A percentile compares a stretch with the other conserved stretches of the same genome.
Evolutionary conservation across 2,888 invertebrate species (phyloP).

Genomic region (Drosophila monieri): DNA sequence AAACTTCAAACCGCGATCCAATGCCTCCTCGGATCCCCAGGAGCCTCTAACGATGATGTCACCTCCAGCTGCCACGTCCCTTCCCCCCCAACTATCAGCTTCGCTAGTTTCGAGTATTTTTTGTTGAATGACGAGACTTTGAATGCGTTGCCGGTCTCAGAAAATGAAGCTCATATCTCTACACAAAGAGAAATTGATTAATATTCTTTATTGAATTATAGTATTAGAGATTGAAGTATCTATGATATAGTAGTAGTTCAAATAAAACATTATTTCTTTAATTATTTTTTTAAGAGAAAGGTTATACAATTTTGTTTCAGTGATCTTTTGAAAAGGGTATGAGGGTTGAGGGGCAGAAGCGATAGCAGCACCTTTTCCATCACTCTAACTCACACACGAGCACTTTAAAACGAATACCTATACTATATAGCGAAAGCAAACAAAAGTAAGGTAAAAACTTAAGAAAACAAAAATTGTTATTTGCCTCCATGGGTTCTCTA

Average conservation of each 20-base stretch:
- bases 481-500: conserved; percentile 52
- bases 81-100: conserved; percentile 5
- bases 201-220: not conserved
- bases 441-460: conserved; percentile 54
- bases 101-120: conserved; percentile 28
- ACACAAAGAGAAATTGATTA: not conserved
- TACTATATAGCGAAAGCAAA: conserved; percentile 55
- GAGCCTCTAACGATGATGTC: conserved; percentile 40
- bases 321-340: not conserved
- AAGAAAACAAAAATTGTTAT: conserved; percentile 54
- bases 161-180: conserved; percentile 13
- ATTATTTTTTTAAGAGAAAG: not conserved
- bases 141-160: conserved; percentile 21
- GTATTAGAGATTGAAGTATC: no score
- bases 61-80: conserved; percentile 20
- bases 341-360: conserved; percentile 27
- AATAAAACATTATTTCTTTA: no score
- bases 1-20: conserved; percentile 40
- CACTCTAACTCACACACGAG: conserved; percentile 49
- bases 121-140: conserved; percentile 16
- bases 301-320: not conserved
- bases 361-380: conserved; percentile 64
- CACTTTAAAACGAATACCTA: conserved; percentile 43
- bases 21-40: conserved; percentile 38
- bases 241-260: no score